These are phyloP conservation scores for Perca schrenkii DNA, from an alignment of 2,113 vertebrate genomes.

Conservation along the genomic window DNA sequence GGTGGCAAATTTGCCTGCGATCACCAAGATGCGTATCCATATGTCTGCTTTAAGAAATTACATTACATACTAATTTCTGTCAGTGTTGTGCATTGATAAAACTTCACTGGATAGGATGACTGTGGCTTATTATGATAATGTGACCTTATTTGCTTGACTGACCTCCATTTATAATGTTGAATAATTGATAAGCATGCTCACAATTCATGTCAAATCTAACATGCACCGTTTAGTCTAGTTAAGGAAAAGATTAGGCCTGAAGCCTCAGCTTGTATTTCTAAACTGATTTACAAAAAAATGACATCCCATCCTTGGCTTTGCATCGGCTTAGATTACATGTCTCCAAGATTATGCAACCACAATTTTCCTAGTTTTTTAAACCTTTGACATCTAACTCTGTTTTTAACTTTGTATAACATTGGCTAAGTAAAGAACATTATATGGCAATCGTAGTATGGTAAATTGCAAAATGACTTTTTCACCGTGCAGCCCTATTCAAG, in stretches of 20 bases:
- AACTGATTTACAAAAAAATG: constrained; percentile 33
- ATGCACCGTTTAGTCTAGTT: constrained; percentile 44
- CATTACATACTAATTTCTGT: constrained; percentile 24
- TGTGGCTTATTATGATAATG: constrained; percentile 69
- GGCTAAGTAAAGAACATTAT: too few species aligned
- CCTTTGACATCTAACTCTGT: not conserved
- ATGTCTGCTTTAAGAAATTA: constrained; percentile 23
- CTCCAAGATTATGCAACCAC: not conserved
- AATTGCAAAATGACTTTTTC: too few species aligned
- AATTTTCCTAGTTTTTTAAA: not conserved
- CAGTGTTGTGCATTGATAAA: constrained; percentile 51
- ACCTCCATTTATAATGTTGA: constrained; percentile 49
- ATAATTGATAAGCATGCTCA: constrained; percentile 58
- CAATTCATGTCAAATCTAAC: constrained; percentile 56
- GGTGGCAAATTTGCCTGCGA: not conserved
- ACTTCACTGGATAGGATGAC: constrained; percentile 33
- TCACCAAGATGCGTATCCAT: not conserved
- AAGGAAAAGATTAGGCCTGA: constrained; percentile 23
- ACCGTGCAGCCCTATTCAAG: too few species aligned
- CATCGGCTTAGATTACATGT: not conserved
- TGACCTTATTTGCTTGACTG: constrained; percentile 72
- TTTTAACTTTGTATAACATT: not conserved
- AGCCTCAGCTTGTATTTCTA: constrained; percentile 16
- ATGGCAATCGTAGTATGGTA: too few species aligned
- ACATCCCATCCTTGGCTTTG: not conserved